Percentiles rank a stretch among this genome's conserved stretches.
Conservation (phyloP, 2,888 invertebrate species). For the Caenorhabditis sp. region DNA sequence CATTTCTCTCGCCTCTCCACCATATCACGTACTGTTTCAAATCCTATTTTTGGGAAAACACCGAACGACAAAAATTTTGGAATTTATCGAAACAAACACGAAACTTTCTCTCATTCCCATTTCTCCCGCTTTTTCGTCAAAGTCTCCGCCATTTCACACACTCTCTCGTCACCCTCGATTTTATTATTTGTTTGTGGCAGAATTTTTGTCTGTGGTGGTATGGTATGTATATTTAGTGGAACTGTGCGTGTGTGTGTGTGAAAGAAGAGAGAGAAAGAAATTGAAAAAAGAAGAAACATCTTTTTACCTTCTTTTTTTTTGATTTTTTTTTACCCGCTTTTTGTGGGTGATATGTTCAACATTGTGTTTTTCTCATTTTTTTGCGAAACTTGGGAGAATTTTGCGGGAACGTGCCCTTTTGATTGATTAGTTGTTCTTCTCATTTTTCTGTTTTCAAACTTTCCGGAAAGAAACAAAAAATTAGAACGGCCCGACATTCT, state of each 20-base stretch:
- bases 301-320: neutral
- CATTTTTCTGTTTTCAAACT: slow-evolving; percentile 2
- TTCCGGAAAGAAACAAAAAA: too few species aligned
- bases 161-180: slow-evolving; percentile 12
- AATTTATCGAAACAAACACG: neutral
- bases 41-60: neutral
- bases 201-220: neutral
- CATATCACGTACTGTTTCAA: neutral
- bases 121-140: slow-evolving; percentile 6
- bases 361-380: too few species aligned
- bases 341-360: neutral
- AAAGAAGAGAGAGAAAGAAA: too few species aligned
- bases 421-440: slow-evolving; percentile 12
- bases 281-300: neutral
- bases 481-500: too few species aligned
- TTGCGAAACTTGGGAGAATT: too few species aligned
- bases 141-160: slow-evolving; percentile 6
- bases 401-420: too few species aligned
- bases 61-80: neutral
- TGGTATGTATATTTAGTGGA: slow-evolving; percentile 4
- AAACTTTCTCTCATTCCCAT: slow-evolving; percentile 4
- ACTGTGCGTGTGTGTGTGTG: neutral
- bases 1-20: too few species aligned
- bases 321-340: neutral
- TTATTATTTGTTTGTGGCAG: neutral